Evolutionary conservation across 2,113 vertebrate species (phyloP), one percentile per base, ranked within the genome.

Genomic region (Sander lucioperca): DNA sequence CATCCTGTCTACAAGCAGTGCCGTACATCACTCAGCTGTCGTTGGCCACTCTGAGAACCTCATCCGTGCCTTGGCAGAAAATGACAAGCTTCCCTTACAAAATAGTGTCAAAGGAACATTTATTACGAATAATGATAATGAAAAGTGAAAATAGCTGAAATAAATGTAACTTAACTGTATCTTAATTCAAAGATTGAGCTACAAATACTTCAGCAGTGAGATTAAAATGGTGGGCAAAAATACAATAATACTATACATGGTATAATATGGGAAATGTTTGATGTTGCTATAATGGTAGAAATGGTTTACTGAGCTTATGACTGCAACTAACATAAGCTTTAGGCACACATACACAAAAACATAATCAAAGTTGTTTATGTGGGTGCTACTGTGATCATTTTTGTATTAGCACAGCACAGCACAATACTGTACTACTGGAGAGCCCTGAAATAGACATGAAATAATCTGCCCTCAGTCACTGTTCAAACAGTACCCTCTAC

Each of bases 1-100:
- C 83, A 72, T 83, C 78, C 85, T 77, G 85, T 93, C 91, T 88
- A 92, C 87, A 88, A 87, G 88, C 81, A 83, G 79, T 4, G 71
- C 82, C 0, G 51, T 86, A 83, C 86, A 90, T 90, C 86, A 88
- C 71, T 94, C 91, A 91, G 92, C 93, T 94, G 92, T 92, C 73
- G 64, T 66, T n/a, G 62, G 84, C 70, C 72, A 69, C 79, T 93
- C 63, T 33, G 57, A 88, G 80, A 80, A 64, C 64, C 86, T 81
- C 68, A 86, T 73, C 71, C 13, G 25, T 69, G 80, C 62, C 69
- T 71, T 80, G 82, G 88, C 85, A 86, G 56, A 77, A 80, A 90
- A 80, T 83, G 72, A 69, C 18, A n/a, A 15, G 30, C 30, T 69
- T 54, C 50, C 27, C 66, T 39, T n/a, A 16, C 50, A 54, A 69